phyloP scores from a whole-genome alignment of 2,797 vertebrate genomes.

The Urosaurus nigricauda region DNA sequence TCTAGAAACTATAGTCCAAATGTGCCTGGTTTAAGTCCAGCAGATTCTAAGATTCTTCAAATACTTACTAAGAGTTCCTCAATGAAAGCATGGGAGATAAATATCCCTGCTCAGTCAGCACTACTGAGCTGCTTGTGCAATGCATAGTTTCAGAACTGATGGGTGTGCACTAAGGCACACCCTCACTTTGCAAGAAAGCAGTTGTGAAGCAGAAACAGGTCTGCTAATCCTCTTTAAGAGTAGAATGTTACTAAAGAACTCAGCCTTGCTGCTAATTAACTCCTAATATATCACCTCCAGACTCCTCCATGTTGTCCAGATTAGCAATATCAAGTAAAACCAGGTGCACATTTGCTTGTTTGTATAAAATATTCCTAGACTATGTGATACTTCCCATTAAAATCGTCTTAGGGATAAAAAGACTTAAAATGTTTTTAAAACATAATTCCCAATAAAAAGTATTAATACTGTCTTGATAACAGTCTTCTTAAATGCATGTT shows the following conservation, averaged over 20 bases:
- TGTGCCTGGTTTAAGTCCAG: too few species aligned
- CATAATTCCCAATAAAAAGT: too few species aligned
- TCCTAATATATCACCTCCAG: background rate
- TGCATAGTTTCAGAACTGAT: background rate
- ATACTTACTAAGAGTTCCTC: background rate
- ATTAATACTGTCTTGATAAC: background rate
- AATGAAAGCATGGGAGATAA: background rate
- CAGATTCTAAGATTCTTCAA: background rate
- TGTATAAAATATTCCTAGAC: too few species aligned
- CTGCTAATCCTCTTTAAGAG: background rate
- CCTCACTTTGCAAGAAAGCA: background rate
- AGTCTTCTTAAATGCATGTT: background rate
- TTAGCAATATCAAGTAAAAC: background rate
- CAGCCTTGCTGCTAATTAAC: background rate
- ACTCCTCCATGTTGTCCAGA: background rate
- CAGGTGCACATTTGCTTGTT: background rate
- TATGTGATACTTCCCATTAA: background rate
- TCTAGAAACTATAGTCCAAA: background rate
- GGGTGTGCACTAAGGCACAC: background rate
- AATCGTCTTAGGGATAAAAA: too few species aligned
- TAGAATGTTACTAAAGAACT: background rate
- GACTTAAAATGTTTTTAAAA: too few species aligned
- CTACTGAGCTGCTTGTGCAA: background rate
- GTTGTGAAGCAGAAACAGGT: background rate
- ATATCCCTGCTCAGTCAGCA: background rate